Base-by-base conservation (phyloP, 2,797 vertebrate genomes). In the Acestrorhynchus altus region DNA sequence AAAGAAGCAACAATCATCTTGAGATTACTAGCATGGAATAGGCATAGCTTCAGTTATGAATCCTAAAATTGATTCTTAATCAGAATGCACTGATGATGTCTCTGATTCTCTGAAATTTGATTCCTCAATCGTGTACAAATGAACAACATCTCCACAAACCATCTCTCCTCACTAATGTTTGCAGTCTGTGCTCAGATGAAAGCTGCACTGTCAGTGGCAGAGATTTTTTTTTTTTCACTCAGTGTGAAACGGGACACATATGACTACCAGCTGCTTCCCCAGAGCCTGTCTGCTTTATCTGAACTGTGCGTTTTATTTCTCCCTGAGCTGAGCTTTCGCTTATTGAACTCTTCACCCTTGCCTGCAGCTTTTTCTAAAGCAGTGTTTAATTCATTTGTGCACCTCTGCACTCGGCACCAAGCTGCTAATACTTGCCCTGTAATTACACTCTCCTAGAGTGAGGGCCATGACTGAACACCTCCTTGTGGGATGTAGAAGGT, bases 321-420 rank as follows among this genome's bases (percentile, higher is more conserved):
- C 69, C 61, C 69, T 26, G 60, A 39, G 22, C 47, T 15, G n/a
- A 78, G 63, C 22, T 0, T n/a, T 78, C 11, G 26, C 61, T 77
- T 70, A 44, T 81, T 74, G 71, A 74, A 70, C 77, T 66, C 61
- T 64, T 83, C 68, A 65, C 44, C 26, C 64, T 70, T 26, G 59
- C 77, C 69, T 81, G 73, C 46, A 57, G 77, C 79, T 76, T 70
- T 73, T 68, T 79, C 44, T 76, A 49, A 75, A 81, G 72, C 47
- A 64, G 26, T 59, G 72, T 79, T 64, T 74, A 70, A 78, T 71
- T 79, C 56, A 84, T 77, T 79, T 83, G 63, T 64, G 26, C 72
- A 69, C 61, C 64, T 78, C 57, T 74, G 65, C 44, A 69, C 47
- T 77, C 65, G 8, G 70, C 18, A 52, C 59, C 72, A 70, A 47